phyloP scores from a whole-genome alignment of 2,888 invertebrate species.

The Dryocosmus kuriphilus region DNA sequence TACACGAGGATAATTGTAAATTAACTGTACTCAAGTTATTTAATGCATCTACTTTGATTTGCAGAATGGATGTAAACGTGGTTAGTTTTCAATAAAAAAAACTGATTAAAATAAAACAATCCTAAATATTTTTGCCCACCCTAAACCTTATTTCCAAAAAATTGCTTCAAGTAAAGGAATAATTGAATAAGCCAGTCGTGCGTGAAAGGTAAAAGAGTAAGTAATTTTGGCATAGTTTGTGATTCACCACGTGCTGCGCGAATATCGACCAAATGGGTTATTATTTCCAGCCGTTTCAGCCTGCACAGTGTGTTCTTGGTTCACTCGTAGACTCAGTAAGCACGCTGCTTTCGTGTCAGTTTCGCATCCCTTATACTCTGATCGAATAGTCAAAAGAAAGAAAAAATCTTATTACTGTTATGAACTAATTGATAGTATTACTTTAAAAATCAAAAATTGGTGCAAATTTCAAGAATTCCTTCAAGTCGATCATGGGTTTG shows the following conservation, averaged over 20 bases:
- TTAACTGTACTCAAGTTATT: conserved; percentile 22
- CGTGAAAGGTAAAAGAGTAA: conserved; percentile 11
- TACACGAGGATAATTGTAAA: conserved; percentile 2
- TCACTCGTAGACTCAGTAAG: conserved; percentile 63
- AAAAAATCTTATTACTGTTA: not conserved
- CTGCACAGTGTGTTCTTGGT: conserved; percentile 62
- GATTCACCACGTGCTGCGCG: conserved; percentile 72
- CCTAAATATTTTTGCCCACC: not conserved
- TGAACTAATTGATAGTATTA: not conserved
- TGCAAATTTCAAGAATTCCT: not conserved
- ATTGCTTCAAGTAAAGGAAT: not conserved
- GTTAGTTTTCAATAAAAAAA: not conserved
- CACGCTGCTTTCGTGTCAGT: conserved; percentile 71
- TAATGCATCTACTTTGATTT: conserved; percentile 20
- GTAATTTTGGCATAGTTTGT: conserved; percentile 58
- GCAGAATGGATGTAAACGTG: not conserved
- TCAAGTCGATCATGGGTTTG: not conserved
- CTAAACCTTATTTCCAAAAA: not conserved
- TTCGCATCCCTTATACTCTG: conserved; percentile 55
- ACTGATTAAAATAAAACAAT: not conserved
- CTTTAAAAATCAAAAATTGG: not conserved
- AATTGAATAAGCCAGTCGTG: not conserved
- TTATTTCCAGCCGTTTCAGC: conserved; percentile 56
- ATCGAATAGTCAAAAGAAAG: not conserved
- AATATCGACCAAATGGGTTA: conserved; percentile 68